Percentiles rank a stretch among this genome's conserved stretches.
Conservation (phyloP, 2,113 vertebrate species). For the Garra rufa region DNA sequence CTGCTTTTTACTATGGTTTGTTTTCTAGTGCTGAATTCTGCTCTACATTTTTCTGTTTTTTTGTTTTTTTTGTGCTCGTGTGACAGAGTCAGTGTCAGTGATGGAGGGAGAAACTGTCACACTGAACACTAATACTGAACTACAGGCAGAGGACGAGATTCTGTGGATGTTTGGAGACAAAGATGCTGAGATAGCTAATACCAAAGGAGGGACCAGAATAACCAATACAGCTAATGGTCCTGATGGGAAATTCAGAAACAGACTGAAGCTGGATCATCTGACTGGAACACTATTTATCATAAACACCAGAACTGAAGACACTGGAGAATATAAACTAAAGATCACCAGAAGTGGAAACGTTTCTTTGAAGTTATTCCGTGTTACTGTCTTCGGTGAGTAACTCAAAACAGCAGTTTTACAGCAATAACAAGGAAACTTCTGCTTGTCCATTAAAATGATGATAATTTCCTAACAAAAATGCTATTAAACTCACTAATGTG, state of each 20-base stretch:
- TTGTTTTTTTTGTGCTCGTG: too few species aligned
- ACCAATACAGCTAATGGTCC: background rate
- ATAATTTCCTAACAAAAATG: too few species aligned
- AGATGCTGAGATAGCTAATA: background rate
- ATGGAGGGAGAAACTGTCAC: background rate
- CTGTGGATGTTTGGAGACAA: background rate
- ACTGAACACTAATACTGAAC: background rate
- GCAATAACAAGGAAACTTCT: background rate
- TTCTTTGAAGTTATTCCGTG: background rate
- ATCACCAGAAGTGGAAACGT: background rate
- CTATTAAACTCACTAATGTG: background rate
- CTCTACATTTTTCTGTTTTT: background rate
- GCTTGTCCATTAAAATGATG: background rate
- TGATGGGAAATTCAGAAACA: background rate
- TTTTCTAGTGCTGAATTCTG: background rate
- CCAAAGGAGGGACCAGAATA: background rate
- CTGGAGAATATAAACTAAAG: too few species aligned
- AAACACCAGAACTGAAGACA: too few species aligned
- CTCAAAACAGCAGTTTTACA: background rate
- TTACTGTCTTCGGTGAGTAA: background rate
- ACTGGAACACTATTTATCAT: too few species aligned
- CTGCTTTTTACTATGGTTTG: background rate
- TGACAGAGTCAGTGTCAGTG: background rate
- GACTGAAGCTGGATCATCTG: too few species aligned
- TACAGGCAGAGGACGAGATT: background rate